Base-by-base conservation (phyloP, 53 echinoderm and acorn worm species). In the Antedon mediterranea region DNA sequence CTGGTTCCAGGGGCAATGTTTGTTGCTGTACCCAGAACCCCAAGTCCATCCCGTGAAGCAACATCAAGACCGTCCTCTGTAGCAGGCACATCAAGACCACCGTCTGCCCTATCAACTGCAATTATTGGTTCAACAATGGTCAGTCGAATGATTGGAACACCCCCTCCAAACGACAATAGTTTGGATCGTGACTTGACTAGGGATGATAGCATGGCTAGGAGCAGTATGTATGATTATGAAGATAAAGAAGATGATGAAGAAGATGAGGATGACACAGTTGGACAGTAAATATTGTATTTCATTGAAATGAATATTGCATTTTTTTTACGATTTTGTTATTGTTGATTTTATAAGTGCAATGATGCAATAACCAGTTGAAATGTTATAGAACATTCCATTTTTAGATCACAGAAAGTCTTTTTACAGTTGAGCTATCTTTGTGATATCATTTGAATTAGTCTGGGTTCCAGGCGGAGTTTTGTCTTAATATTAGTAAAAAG, bases 211-310 rank as follows among this genome's bases (percentile, higher is more conserved):
- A 87, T 95, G 97, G 92, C 88, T 0, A 70, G 88, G 34, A 95
- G 89, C 44, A 91, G 91, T 76, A 91, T 95, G 91, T 95, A 95
- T 74, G 97, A 95, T 72, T 95, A 95, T 31, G 91, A 85, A 31
- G 89, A 94, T 73, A 92, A 87, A 43, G 97, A 92, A 14, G 93
- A 93, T 1, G 89, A 90, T 18, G 89, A 83, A 9, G 89, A 85
- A 20, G 88, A 85, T 3, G 86, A 85, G 30, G 86, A 88, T 0
- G 90, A 83, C 9, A 57, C 57, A 15, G 57, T 18, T 6, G 2
- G 23, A 26, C 9, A 26, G 57, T 57, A 57, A 6, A 37, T 6
- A 37, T 37, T 6, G 4, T 37, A 37, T 6, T 11, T 6, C 4
- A 37, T 37, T 37, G 37, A 37, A 37, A 6, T 37, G 11, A 37